A percentile compares a stretch with the other conserved stretches of the same genome.
Evolutionary conservation across 2,797 vertebrate species (phyloP).

Genomic region (Hapalemur alaotrensis): DNA sequence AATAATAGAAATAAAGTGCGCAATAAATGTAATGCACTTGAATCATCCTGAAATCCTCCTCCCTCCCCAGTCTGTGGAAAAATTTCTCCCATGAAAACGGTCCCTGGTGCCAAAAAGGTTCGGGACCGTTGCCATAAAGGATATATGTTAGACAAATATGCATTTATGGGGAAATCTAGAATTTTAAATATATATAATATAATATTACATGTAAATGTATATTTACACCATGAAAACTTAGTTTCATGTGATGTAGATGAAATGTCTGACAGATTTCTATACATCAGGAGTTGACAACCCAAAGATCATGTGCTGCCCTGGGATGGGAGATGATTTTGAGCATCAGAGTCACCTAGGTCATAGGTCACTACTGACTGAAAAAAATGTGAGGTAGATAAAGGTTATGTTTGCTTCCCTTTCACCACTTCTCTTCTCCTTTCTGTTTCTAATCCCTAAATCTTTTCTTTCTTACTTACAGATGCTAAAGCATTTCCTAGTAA

Average conservation of each 20-base stretch:
- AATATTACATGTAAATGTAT: not conserved
- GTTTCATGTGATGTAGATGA: not conserved
- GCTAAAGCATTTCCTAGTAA: not conserved
- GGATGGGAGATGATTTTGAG: constrained; percentile 20
- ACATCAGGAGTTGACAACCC: not conserved
- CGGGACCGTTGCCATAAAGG: not conserved
- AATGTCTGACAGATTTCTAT: not conserved
- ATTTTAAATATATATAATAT: not conserved
- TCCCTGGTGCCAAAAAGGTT: too few species aligned
- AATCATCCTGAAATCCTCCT: too few species aligned
- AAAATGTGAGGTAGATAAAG: not conserved
- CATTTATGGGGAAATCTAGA: not conserved
- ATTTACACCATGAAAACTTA: not conserved
- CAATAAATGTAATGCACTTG: too few species aligned
- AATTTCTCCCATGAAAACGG: too few species aligned
- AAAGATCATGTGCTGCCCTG: not conserved
- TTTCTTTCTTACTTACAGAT: not conserved
- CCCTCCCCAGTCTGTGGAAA: too few species aligned
- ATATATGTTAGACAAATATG: not conserved
- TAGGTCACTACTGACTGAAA: not conserved
- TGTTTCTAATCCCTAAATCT: not conserved
- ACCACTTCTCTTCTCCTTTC: not conserved
- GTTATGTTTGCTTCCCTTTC: not conserved
- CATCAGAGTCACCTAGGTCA: not conserved
- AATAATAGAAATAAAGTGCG: too few species aligned